These are phyloP conservation scores for Anoplopoma fimbria DNA, from an alignment of 2,113 vertebrate genomes.

Conservation along the genomic window DNA sequence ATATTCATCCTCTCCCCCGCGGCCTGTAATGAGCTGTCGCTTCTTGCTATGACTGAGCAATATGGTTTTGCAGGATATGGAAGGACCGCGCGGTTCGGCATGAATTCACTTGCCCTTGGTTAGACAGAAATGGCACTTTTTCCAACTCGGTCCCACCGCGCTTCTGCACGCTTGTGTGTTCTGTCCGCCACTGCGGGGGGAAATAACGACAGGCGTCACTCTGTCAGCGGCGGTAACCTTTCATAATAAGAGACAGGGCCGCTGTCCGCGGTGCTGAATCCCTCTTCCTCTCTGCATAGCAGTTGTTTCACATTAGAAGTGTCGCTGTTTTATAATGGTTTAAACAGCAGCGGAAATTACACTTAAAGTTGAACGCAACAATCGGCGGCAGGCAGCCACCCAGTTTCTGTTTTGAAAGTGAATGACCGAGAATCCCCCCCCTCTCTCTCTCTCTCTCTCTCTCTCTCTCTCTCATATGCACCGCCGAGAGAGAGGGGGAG, in stretches of 20 bases:
- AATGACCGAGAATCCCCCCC: neutral
- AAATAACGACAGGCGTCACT: conserved; percentile 6
- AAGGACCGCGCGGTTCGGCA: conserved; percentile 41
- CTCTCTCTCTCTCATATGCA: neutral
- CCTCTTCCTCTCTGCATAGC: neutral
- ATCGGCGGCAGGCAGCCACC: neutral
- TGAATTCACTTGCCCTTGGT: conserved; percentile 57
- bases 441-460: neutral
- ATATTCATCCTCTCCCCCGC: conserved; percentile 9
- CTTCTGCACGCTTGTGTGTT: conserved; percentile 5
- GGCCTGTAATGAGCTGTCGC: conserved; percentile 44
- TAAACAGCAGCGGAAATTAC: neutral
- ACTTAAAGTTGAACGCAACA: conserved; percentile 27
- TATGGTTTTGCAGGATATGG: conserved; percentile 44
- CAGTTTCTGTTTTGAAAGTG: conserved; percentile 49
- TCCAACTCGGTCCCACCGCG: neutral
- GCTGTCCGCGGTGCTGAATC: conserved; percentile 80
- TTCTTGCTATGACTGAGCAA: conserved; percentile 41
- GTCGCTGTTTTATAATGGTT: neutral
- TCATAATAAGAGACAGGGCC: conserved; percentile 49
- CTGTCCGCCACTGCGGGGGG: conserved; percentile 15
- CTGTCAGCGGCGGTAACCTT: conserved; percentile 21
- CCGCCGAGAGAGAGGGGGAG: conserved; percentile 30
- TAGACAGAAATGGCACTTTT: conserved; percentile 50
- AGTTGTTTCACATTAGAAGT: conserved; percentile 6